phyloP scores from a whole-genome alignment of 2,888 invertebrate species.

The Lepas anatifera region DNA sequence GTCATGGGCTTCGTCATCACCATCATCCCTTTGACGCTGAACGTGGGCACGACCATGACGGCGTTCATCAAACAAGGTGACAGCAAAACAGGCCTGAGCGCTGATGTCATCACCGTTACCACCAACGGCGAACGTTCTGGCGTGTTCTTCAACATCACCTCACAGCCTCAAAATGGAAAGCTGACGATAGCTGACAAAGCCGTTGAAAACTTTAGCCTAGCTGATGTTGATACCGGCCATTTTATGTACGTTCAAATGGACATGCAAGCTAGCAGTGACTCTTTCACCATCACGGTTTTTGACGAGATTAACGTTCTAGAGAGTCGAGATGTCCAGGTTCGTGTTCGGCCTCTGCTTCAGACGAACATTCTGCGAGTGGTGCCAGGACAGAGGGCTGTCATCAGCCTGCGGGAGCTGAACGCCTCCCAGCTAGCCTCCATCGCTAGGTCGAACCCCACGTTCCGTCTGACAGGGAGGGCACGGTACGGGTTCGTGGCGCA shows the following conservation, averaged over 20 bases:
- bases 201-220: slow-evolving; percentile 60
- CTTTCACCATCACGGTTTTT: slow-evolving; percentile 44
- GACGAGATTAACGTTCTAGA: slow-evolving; percentile 35
- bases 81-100: slow-evolving; percentile 59
- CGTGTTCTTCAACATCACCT: slow-evolving; percentile 62
- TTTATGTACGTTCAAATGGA: slow-evolving; percentile 88
- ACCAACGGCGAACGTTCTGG: slow-evolving; percentile 64
- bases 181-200: slow-evolving; percentile 66
- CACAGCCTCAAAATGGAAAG: slow-evolving; percentile 66
- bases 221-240: slow-evolving; percentile 60
- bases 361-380: slow-evolving; percentile 28
- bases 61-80: slow-evolving; percentile 62
- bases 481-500: slow-evolving; percentile 57
- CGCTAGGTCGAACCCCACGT: slow-evolving; percentile 77
- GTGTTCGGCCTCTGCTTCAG: slow-evolving; percentile 53
- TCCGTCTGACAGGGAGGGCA: slow-evolving; percentile 60
- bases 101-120: slow-evolving; percentile 61
- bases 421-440: slow-evolving; percentile 67
- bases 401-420: slow-evolving; percentile 57
- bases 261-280: slow-evolving; percentile 73
- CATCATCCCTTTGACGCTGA: slow-evolving; percentile 63
- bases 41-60: slow-evolving; percentile 33
- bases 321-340: slow-evolving; percentile 39
- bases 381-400: slow-evolving; percentile 25
- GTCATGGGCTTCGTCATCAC: slow-evolving; percentile 75